These are phyloP conservation scores for Zaprionus capensis DNA, from an alignment of 1,140 invertebrate genomes.

Conservation along the genomic window DNA sequence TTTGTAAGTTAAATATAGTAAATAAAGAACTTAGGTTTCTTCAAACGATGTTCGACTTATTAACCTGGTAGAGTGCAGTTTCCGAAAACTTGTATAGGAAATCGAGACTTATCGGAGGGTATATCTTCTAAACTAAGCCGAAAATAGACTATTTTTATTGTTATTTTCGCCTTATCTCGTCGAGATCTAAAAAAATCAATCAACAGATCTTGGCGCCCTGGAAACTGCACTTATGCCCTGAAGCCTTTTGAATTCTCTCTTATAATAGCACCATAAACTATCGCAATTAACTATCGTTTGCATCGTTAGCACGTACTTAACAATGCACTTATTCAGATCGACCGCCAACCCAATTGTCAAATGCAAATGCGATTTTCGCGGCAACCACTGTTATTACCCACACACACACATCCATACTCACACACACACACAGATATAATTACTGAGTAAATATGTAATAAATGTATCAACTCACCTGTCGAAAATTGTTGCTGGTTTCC, in stretches of 20 bases:
- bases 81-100: too few relatives aligned
- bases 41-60: too few relatives aligned
- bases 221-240: too few relatives aligned
- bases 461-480: constrained; percentile 27
- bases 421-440: background rate
- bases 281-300: background rate
- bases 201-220: too few relatives aligned
- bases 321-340: background rate
- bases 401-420: background rate
- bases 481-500: constrained; percentile 6
- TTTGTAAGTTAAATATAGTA: too few relatives aligned
- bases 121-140: too few relatives aligned
- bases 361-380: constrained; percentile 1
- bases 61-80: too few relatives aligned
- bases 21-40: too few relatives aligned
- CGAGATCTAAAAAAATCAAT: too few relatives aligned
- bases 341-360: background rate
- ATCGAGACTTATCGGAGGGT: too few relatives aligned
- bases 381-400: background rate
- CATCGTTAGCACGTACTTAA: constrained; percentile 1
- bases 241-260: background rate
- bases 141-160: too few relatives aligned
- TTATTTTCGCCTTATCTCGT: too few relatives aligned
- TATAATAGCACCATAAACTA: background rate
- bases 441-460: background rate